Evolutionary conservation across 2,797 vertebrate species (phyloP), one percentile per base, ranked within the genome.

Genomic region (Enteromius anoplus): DNA sequence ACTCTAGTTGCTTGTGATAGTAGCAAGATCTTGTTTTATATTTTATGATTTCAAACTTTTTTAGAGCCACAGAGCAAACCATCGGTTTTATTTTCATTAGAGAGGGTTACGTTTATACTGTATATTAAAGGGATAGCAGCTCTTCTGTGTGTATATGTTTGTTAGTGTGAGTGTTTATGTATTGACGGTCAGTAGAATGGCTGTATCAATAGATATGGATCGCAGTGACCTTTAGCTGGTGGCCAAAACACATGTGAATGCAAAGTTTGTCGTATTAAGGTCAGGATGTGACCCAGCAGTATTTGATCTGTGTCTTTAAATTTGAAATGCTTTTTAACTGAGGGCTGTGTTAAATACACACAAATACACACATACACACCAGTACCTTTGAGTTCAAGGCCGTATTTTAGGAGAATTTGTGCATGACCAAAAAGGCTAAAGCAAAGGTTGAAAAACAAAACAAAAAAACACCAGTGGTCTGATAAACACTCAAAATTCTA

Each of bases 1-100:
- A 86, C 86, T n/a, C 90, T 92, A 93, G 92, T 90, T 89, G 90
- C 93, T 93, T 93, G 89, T 93, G 90, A 85, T 89, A 85, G 90
- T 92, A 92, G 89, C 92, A 91, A 91, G 89, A 89, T 93, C 87
- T 88, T 93, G 89, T 93, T 93, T 93, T 93, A 84, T 91, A 89
- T 88, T 89, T 91, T 76, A 87, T 92, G 87, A 91, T 92, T 90
- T 90, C 26, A 76, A 76, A 66, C 5, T 32, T 55, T 84, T 73
- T 65, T 64, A 91, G 86, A 90, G 68, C 86, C 86, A 89, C 79
- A 64, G 75, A 83, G 29, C 75, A 83, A 83, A 83, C 26, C 19
- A 49, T 82, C 45, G 72, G 75, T 86, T 84, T 75, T 42, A 85
- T 88, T 89, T 91, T 85, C 37, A 78, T 75, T 88, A 78, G 82